These are phyloP conservation scores for Palythoa heliodiscus DNA, from an alignment of 92 coral and sea anemone species.

Conservation along the genomic window DNA sequence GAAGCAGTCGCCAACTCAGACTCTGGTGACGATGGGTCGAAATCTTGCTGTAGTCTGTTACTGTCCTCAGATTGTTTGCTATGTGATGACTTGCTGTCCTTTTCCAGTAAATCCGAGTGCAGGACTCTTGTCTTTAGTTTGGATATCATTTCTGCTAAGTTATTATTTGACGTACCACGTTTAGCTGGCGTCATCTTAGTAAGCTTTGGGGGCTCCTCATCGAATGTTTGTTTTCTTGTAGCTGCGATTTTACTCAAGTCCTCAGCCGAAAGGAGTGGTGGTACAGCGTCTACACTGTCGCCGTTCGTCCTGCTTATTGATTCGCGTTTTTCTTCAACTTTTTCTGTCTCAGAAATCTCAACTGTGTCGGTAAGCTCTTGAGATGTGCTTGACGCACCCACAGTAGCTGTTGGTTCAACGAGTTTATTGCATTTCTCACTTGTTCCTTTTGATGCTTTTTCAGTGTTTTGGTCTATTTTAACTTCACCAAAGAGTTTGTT, in stretches of 20 bases:
- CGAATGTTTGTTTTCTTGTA: constrained; percentile 62
- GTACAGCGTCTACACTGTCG: constrained; percentile 66
- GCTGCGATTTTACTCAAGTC: constrained; percentile 92
- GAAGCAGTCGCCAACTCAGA: constrained; percentile 74
- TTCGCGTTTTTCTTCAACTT: neutral
- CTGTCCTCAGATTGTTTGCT: constrained; percentile 45
- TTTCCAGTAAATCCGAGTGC: constrained; percentile 12
- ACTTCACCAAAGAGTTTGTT: neutral
- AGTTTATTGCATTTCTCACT: neutral
- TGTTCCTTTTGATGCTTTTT: neutral
- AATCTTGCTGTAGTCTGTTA: constrained; percentile 42
- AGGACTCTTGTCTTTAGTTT: constrained; percentile 73
- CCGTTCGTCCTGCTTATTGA: constrained; percentile 19
- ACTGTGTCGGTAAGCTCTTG: neutral
- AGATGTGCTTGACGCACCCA: neutral
- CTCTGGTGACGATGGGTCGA: constrained; percentile 60
- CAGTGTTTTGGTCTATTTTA: neutral
- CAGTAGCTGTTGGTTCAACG: constrained; percentile 7
- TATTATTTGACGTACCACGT: constrained; percentile 56
- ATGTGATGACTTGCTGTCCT: constrained; percentile 14
- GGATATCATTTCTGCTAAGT: constrained; percentile 83
- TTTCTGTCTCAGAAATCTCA: neutral
- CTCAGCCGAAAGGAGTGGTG: constrained; percentile 84
- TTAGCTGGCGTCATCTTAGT: constrained; percentile 68
- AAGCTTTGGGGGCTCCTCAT: constrained; percentile 86